Evolutionary conservation across 2,888 invertebrate species (phyloP), one percentile per base, ranked within the genome.

Genomic region (Agrochola litura): DNA sequence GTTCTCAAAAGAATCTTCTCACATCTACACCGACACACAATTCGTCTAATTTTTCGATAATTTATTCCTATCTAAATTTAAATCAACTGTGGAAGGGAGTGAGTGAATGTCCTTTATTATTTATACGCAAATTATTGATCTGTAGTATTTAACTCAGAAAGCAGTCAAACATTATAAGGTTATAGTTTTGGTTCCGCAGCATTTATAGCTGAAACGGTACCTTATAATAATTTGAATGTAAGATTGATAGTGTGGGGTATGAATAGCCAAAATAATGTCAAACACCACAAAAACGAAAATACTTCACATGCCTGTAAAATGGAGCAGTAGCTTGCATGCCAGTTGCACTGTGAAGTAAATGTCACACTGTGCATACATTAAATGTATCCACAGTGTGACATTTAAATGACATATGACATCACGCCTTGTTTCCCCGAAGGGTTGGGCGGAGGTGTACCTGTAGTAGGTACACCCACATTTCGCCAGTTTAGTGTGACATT

Each of bases 1-100:
- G 65, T 79, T 74, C 74, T 73, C 78, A 79, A 82, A 84, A 84
- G 82, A 86, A 76, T 79, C 83, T 84, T 86, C 76, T 81, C 84
- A 84, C 84, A 79, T 78, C 87, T 87, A 89, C 84, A 87, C 82
- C 79, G 77, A 90, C 90, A 89, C 86, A 90, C 89, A 89, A 83
- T 88, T 88, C 84, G 85, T 88, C 90, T 91, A 92, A 67, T 86
- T 89, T 89, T 90, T 88, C 86, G 83, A 87, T 90, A 89, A 89
- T 91, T 91, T 87, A 88, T 89, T 90, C 88, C 91, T 92, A 92
- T 89, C 92, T 91, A 91, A 83, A 71, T 73, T 81, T 61, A 80
- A 82, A 79, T 74, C 30, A 77, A 80, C 67, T 63, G 74, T 25
- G 49, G 64, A 68, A 9, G 43, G 65, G 12, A 63, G 61, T 37